Base-by-base conservation (phyloP, 2,888 invertebrate species). In the Candidula unifasciata region DNA sequence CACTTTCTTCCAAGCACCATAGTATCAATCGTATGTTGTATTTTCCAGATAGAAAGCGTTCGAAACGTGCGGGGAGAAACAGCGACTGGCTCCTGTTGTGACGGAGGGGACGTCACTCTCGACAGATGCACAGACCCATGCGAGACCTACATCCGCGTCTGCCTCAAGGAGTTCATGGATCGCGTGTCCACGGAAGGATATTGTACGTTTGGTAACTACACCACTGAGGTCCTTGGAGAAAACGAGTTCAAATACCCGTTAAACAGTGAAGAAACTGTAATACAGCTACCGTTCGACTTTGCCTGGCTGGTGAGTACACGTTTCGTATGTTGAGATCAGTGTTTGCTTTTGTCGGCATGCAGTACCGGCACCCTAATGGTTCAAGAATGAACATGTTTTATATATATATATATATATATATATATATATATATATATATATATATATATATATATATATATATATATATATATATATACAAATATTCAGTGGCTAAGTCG, bases 91-190 rank as follows among this genome's bases (percentile, higher is more conserved):
- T 96, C 95, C 93, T 97, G 97, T 95, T 98, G 97, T 95, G 97
- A 96, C 89, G 89, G 88, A 33, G 98, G 97, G 95, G 97, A 96
- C 89, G 89, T 88, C 37, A 74, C 74, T 18, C 78, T 85, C 57
- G 86, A 86, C 73, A 82, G 54, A 1, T 92, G 92, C 82, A 83
- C 69, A 16, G 88, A 88, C 44, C 87, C 89, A 71, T 92, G 92
- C 85, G 89, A 89, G 74, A 97, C 97, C 83, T 96, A 96, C 92
- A 97, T 98, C 95, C 95, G 96, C 93, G 95, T 98, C 90, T 98
- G 98, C 95, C 96, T 98, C 92, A 98, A 97, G 95, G 96, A 97
- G 94, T 97, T 97, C 94, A 97, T 97, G 95, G 96, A 96, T 91
- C 96, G 96, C 92, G 96, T 96, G 89, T 96, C 96, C 89, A 95